Evolutionary conservation across 2,113 vertebrate species (phyloP).

Genomic region (Petrocephalus zakoni): DNA sequence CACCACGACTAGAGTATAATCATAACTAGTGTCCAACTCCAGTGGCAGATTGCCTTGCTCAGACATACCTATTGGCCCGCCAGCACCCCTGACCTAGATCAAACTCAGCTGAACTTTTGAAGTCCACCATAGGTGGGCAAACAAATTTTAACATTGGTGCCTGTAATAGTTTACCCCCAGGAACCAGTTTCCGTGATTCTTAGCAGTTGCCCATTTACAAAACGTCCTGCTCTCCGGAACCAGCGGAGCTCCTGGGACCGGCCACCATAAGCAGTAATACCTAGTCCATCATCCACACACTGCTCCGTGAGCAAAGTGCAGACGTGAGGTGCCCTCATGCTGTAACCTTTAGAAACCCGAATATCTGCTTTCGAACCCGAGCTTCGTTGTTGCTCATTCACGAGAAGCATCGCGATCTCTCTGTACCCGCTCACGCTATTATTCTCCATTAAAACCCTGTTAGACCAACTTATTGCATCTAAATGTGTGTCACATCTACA

Average conservation of each 20-base stretch:
- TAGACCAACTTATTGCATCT: background rate
- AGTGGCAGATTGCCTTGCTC: too few relatives aligned
- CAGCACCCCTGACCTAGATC: background rate
- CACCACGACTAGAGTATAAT: background rate
- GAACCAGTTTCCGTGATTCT: background rate
- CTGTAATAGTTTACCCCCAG: background rate
- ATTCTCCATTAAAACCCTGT: too few relatives aligned
- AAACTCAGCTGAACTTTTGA: background rate
- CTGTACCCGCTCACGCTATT: too few relatives aligned
- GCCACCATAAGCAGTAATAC: background rate
- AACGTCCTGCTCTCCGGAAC: background rate
- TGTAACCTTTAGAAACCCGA: background rate
- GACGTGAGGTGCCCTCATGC: too few relatives aligned
- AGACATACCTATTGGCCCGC: too few relatives aligned
- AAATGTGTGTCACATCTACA: background rate
- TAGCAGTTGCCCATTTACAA: background rate
- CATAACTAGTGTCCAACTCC: background rate
- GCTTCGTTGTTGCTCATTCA: too few relatives aligned
- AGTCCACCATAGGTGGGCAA: background rate
- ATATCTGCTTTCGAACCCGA: background rate
- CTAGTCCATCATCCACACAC: too few relatives aligned
- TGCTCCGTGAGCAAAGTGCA: too few relatives aligned
- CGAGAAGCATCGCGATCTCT: too few relatives aligned
- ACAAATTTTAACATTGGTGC: background rate
- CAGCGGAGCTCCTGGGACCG: background rate